Percentiles rank a stretch among this genome's conserved stretches.
phyloP scores from a whole-genome alignment of 2,888 invertebrate species.

The Aquatica leii region DNA sequence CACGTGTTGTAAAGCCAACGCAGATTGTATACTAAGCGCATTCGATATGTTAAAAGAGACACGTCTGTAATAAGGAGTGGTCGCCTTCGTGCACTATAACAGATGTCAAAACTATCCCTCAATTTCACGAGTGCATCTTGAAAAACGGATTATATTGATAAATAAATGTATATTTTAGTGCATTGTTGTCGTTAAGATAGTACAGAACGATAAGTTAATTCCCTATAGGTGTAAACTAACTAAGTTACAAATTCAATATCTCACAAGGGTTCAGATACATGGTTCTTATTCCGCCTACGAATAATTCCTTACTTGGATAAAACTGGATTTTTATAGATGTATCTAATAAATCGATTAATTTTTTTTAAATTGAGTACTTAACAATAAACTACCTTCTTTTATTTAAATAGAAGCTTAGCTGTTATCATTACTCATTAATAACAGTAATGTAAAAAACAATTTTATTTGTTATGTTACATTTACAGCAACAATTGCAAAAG shows the following conservation, averaged over 20 bases:
- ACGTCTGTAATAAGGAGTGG: conserved; percentile 27
- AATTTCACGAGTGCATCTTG: conserved; percentile 16
- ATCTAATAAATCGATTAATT: conserved; percentile 18
- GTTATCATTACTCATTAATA: too few relatives aligned
- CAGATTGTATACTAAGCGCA: conserved; percentile 21
- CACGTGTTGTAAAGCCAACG: conserved; percentile 27
- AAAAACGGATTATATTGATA: conserved; percentile 22
- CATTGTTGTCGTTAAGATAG: conserved; percentile 22
- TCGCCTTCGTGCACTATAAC: conserved; percentile 17
- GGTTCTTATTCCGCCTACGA: conserved; percentile 19
- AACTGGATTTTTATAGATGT: conserved; percentile 20
- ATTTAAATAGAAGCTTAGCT: too few relatives aligned
- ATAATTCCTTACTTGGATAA: conserved; percentile 19
- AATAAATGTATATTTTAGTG: conserved; percentile 23
- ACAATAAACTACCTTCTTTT: too few relatives aligned
- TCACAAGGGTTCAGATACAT: conserved; percentile 20
- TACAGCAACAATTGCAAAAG: too few relatives aligned
- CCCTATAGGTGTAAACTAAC: conserved; percentile 25
- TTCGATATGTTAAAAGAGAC: conserved; percentile 24
- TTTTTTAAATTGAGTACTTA: background rate
- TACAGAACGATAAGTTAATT: conserved; percentile 22
- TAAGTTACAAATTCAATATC: conserved; percentile 21
- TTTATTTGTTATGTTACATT: too few relatives aligned
- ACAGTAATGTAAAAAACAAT: too few relatives aligned
- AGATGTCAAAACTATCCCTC: conserved; percentile 24